Conservation (phyloP, 2,113 vertebrate species). For the Forbesichthys papilliferus region DNA sequence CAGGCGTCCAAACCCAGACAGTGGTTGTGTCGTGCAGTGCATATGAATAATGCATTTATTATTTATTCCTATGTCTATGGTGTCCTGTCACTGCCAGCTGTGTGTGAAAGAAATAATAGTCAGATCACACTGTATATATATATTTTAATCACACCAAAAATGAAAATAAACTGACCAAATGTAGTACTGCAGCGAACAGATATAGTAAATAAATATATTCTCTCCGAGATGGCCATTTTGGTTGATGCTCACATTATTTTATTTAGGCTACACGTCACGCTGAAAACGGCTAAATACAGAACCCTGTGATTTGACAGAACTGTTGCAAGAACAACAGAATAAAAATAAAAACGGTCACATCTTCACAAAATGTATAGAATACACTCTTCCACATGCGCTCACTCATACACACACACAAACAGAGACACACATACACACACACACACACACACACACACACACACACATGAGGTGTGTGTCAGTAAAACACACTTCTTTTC, state of each 20-base stretch:
- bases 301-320: constrained; percentile 1
- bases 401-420: no score
- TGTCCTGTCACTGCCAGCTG: no score
- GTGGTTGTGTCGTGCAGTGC: no score
- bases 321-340: constrained; percentile 32
- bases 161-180: no score
- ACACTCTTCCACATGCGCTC: neutral
- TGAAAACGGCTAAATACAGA: constrained; percentile 3
- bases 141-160: no score
- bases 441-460: constrained; percentile 22
- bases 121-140: no score
- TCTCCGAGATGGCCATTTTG: constrained; percentile 50
- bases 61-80: no score
- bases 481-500: constrained; percentile 88
- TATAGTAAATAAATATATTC: constrained; percentile 62
- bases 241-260: constrained; percentile 44
- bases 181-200: constrained; percentile 43
- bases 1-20: no score
- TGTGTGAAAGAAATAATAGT: no score
- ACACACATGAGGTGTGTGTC: constrained; percentile 62
- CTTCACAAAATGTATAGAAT: constrained; percentile 73
- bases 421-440: constrained; percentile 18
- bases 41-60: no score
- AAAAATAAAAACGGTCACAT: constrained; percentile 69
- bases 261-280: constrained; percentile 65